A percentile compares a stretch with the other conserved stretches of the same genome.
Evolutionary conservation across 2,888 invertebrate genomes (phyloP).

Genomic region (Hermaeophaga mercurialis): DNA sequence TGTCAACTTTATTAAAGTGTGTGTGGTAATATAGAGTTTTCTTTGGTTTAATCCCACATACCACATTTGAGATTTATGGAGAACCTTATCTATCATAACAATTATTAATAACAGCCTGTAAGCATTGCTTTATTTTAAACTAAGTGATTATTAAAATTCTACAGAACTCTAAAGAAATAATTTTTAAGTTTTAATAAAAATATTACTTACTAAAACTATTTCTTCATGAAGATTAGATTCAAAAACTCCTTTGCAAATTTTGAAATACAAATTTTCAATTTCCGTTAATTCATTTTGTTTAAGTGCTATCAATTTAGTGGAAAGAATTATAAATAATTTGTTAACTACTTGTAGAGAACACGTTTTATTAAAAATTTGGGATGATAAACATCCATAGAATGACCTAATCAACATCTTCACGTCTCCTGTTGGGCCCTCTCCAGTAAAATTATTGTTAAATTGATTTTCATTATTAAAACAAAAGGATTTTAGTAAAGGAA

Average conservation of each 20-base stretch:
- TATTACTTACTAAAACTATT: conserved; percentile 37
- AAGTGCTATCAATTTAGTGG: conserved; percentile 40
- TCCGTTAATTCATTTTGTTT: conserved; percentile 37
- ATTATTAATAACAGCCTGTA: no score
- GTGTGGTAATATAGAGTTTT: no score
- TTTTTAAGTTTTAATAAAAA: conserved; percentile 1
- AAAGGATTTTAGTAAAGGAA: conserved; percentile 37
- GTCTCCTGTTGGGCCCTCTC: conserved; percentile 34
- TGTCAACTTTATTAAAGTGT: no score
- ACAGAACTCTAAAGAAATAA: no score
- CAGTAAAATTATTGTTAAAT: conserved; percentile 41
- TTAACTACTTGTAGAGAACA: conserved; percentile 36
- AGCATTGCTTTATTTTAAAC: no score
- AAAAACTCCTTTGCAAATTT: conserved; percentile 37
- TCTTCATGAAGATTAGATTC: conserved; percentile 30
- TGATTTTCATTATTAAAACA: conserved; percentile 37
- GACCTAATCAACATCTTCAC: conserved; percentile 37
- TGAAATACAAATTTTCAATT: conserved; percentile 43
- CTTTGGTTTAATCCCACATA: no score
- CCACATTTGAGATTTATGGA: no score
- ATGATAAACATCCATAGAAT: conserved; percentile 37
- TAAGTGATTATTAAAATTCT: no score
- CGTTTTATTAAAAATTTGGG: conserved; percentile 34
- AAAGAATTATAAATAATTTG: conserved; percentile 40
- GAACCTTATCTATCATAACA: no score